phyloP scores from a whole-genome alignment of 2,113 vertebrate genomes.

The Protobothrops mucrosquamatus region DNA sequence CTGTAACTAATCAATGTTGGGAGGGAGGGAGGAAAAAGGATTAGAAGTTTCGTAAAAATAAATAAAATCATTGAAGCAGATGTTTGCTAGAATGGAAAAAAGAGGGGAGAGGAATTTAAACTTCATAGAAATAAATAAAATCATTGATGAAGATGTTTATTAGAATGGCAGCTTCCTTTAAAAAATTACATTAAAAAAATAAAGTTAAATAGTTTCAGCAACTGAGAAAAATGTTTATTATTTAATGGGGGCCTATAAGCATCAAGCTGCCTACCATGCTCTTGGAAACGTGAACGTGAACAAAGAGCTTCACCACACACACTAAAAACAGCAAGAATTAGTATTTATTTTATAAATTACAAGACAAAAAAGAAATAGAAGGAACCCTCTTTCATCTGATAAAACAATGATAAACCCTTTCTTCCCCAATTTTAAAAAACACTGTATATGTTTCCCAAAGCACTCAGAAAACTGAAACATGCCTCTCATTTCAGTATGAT shows the following conservation, averaged over 20 bases:
- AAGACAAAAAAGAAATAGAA: background rate
- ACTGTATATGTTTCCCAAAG: background rate
- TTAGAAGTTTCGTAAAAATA: background rate
- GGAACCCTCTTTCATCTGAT: background rate
- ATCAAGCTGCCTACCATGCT: background rate
- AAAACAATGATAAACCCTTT: background rate
- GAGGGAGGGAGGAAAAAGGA: background rate
- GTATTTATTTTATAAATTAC: background rate
- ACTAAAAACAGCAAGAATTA: background rate
- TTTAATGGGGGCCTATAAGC: background rate
- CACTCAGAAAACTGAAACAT: background rate
- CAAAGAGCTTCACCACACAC: background rate
- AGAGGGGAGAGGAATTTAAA: background rate
- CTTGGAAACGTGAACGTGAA: background rate
- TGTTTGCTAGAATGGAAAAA: background rate
- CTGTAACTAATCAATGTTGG: background rate
- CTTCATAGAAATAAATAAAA: background rate
- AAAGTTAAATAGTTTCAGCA: background rate
- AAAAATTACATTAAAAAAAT: background rate
- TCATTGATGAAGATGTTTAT: background rate
- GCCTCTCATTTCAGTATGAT: background rate
- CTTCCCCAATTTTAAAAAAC: background rate
- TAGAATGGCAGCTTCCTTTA: background rate
- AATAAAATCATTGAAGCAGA: background rate
- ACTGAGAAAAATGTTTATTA: background rate